Base-by-base conservation (phyloP, 2,113 vertebrate species). In the Lucifuga dentata region DNA sequence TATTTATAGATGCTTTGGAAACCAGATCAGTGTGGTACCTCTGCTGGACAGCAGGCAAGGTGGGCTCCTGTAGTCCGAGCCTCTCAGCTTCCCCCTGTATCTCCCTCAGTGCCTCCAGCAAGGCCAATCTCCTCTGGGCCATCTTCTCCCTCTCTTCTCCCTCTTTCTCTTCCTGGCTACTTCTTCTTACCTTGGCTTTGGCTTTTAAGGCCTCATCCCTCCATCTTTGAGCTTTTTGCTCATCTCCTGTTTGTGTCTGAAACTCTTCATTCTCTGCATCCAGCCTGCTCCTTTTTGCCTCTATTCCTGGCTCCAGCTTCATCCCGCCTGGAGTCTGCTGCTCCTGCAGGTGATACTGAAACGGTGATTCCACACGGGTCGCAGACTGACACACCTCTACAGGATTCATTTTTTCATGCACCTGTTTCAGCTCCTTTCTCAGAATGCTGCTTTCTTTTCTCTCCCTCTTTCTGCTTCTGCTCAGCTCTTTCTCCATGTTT, bases 1-100 rank as follows among this genome's bases (percentile, higher is more conserved):
- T n/a, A n/a, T n/a, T n/a, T n/a, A n/a, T n/a, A n/a, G 5, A 6
- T 8, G 0, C 13, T 39, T 13, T 11, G 32, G 11, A n/a, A 32
- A 2, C 2, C 21, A 70, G 33, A 7, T 50, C 1, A 43, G 36
- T 35, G 46, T 53, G 10, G 49, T 69, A 99, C 97, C 97, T 95
- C 52, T 94, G 93, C 20, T 95, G 95, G 36, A 98, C 73, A 21
- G 96, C 96, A 56, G 94, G 96, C 66, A 93, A 90, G 0, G 93
- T 95, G 7, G 93, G 90, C 76, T 99, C 97, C 58, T 91, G 93
- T 36, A 97, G 83, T 0, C 88, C 87, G 73, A 94, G 74, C 80
- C 84, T 91, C 56, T 90, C 88, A 35, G 94, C 90, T 38, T 84
- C 87, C 62, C 46, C 80, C 33, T 69, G 84, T 0, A 95, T 56